Conservation (phyloP, 2,888 invertebrate species). For the Melolontha melolontha region DNA sequence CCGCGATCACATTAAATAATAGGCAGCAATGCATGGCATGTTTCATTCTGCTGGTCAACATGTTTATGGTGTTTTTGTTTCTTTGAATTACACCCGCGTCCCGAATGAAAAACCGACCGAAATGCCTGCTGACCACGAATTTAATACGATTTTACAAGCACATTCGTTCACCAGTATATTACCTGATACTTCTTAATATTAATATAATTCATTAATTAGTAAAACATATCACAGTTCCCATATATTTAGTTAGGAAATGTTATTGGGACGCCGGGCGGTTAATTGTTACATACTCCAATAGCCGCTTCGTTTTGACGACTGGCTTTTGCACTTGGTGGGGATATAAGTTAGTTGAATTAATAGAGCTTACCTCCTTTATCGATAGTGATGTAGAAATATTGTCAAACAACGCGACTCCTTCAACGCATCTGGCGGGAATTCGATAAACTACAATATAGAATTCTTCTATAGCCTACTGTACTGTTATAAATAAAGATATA, state of each 20-base stretch:
- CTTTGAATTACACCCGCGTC: constrained; percentile 39
- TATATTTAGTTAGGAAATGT: constrained; percentile 19
- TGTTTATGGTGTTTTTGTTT: constrained; percentile 33
- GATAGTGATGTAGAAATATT: too few relatives aligned
- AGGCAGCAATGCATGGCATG: constrained; percentile 85
- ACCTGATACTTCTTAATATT: not conserved
- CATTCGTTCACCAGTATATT: constrained; percentile 22
- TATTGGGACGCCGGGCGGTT: constrained; percentile 22
- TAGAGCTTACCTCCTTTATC: too few relatives aligned
- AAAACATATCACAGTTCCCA: constrained; percentile 30
- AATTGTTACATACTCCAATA: constrained; percentile 10
- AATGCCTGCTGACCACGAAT: constrained; percentile 7
- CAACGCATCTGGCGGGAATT: too few relatives aligned
- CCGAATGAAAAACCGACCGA: constrained; percentile 6
- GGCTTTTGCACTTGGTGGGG: too few relatives aligned
- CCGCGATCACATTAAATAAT: constrained; percentile 78
- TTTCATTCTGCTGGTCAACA: constrained; percentile 76
- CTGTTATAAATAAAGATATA: too few relatives aligned
- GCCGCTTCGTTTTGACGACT: not conserved
- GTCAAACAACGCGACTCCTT: too few relatives aligned
- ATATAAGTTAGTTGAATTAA: too few relatives aligned
- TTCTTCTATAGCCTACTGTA: too few relatives aligned
- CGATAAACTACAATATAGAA: too few relatives aligned
- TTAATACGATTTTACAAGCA: constrained; percentile 12
- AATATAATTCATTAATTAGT: constrained; percentile 29